These are phyloP conservation scores for Chaetops frenatus DNA, from an alignment of 2,113 vertebrate genomes.

Conservation along the genomic window DNA sequence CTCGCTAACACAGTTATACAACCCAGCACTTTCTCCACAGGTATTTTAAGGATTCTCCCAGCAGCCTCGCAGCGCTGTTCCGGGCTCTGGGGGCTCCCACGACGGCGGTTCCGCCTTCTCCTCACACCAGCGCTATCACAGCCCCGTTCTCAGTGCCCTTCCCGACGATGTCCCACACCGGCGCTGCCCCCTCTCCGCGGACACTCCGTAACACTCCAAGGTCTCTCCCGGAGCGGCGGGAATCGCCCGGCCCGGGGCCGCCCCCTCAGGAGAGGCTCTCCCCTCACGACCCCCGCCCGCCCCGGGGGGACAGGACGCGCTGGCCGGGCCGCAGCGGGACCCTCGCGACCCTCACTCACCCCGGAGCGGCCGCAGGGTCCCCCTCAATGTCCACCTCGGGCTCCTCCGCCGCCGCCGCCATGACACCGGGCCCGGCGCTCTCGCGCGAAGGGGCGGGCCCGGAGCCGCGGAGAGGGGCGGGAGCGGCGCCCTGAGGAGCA, in stretches of 20 bases:
- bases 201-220: background rate
- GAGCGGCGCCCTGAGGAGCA: background rate
- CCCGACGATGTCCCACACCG: accelerated
- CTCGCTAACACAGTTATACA: background rate
- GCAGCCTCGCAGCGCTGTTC: background rate
- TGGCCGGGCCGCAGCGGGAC: background rate
- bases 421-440: slow-evolving; percentile 47
- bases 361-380: slow-evolving; percentile 61
- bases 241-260: background rate
- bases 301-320: accelerated
- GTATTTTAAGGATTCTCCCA: background rate
- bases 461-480: background rate
- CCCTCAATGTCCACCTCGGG: slow-evolving; percentile 90
- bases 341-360: slow-evolving; percentile 15
- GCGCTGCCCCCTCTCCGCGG: background rate
- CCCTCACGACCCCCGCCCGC: no score
- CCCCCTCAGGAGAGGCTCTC: background rate
- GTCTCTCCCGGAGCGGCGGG: background rate
- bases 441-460: background rate
- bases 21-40: accelerated
- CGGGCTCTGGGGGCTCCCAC: accelerated
- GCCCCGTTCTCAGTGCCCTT: background rate
- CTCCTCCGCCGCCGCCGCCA: slow-evolving; percentile 82
- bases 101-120: background rate
- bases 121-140: accelerated